phyloP scores from a whole-genome alignment of 2,888 invertebrate species.

The Ectobius pallidus region DNA sequence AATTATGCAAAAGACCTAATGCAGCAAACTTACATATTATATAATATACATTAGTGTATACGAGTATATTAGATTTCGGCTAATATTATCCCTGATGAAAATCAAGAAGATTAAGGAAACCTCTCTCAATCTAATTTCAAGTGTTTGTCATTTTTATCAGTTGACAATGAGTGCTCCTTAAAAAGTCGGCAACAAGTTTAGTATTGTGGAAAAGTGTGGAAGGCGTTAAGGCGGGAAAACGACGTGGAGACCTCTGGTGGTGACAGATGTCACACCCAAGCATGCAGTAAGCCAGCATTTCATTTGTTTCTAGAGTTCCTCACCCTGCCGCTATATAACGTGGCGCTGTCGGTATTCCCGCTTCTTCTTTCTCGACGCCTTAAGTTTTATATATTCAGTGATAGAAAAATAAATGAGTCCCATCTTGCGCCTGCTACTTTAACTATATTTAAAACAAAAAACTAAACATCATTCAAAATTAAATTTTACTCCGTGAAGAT shows the following conservation, averaged over 20 bases:
- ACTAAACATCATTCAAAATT: constrained; percentile 23
- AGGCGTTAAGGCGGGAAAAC: constrained; percentile 8
- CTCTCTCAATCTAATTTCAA: too few relatives aligned
- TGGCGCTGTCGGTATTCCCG: not conserved
- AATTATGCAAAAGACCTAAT: too few relatives aligned
- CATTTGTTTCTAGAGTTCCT: constrained; percentile 24
- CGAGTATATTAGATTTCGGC: too few relatives aligned
- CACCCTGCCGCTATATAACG: not conserved
- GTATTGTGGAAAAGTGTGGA: not conserved
- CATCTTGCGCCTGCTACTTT: constrained; percentile 20
- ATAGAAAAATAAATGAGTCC: constrained; percentile 32
- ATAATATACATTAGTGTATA: too few relatives aligned
- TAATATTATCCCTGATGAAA: too few relatives aligned
- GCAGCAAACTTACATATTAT: too few relatives aligned
- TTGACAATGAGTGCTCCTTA: too few relatives aligned
- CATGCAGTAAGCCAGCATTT: constrained; percentile 5
- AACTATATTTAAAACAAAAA: constrained; percentile 26
- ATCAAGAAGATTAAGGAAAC: too few relatives aligned
- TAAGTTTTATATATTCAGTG: constrained; percentile 30
- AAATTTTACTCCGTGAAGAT: constrained; percentile 20
- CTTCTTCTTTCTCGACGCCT: constrained; percentile 1
- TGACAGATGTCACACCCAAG: constrained; percentile 38
- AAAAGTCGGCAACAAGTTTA: too few relatives aligned
- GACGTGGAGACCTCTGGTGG: constrained; percentile 19
- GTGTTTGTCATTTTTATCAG: too few relatives aligned